These are phyloP conservation scores for Scomberomorus guttatus DNA, from an alignment of 2,797 vertebrate species.

Conservation along the genomic window DNA sequence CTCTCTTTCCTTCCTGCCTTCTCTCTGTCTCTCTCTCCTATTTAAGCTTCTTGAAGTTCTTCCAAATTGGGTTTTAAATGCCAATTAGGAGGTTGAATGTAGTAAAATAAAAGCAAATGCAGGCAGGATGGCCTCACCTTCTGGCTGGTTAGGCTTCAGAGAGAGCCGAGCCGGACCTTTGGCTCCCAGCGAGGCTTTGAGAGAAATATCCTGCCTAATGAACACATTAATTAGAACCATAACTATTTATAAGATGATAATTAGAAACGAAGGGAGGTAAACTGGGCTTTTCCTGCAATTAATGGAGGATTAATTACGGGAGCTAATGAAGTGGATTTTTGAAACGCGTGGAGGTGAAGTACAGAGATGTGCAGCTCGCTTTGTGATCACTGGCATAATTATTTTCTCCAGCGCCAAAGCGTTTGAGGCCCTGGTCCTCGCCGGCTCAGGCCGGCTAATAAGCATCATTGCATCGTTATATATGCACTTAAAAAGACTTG, in stretches of 20 bases:
- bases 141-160: slow-evolving; percentile 99
- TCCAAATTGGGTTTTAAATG: slow-evolving; percentile 99
- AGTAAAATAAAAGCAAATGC: slow-evolving; percentile 99
- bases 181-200: slow-evolving; percentile 99
- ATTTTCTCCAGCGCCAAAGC: slow-evolving; percentile 90
- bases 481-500: slow-evolving; percentile 99
- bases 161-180: slow-evolving; percentile 95
- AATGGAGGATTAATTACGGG: slow-evolving; percentile 99
- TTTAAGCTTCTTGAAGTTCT: slow-evolving; percentile 98
- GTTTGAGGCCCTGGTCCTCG: slow-evolving; percentile 92
- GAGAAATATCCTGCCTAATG: slow-evolving; percentile 99
- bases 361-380: slow-evolving; percentile 96
- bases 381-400: slow-evolving; percentile 99
- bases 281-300: slow-evolving; percentile 99
- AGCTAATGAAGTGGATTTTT: slow-evolving; percentile 99
- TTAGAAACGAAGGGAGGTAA: slow-evolving; percentile 99
- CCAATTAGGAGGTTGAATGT: slow-evolving; percentile 99
- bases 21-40: slow-evolving; percentile 81
- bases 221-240: slow-evolving; percentile 99
- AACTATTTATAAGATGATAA: slow-evolving; percentile 99
- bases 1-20: slow-evolving; percentile 66
- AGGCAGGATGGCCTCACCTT: slow-evolving; percentile 99
- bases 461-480: slow-evolving; percentile 99
- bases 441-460: slow-evolving; percentile 95
- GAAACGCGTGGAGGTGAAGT: slow-evolving; percentile 99